Base-by-base conservation (phyloP, 1,140 invertebrate species). In the Hypothenemus hampei region DNA sequence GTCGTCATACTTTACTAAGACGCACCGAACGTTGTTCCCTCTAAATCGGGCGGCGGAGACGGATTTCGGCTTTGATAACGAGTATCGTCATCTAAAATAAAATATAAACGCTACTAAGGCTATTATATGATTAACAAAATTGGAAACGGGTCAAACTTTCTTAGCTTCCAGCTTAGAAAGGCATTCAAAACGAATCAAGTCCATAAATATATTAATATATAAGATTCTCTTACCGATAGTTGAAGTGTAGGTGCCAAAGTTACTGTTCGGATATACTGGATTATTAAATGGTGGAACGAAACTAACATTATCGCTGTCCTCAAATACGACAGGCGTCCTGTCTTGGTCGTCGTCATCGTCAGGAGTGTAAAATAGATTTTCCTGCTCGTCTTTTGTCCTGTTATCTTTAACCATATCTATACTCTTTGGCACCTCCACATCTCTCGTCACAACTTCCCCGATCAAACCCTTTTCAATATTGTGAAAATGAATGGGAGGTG, bases 251-350 rank as follows among this genome's bases (percentile, higher is more conserved):
- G 49, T 59, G 20, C 61, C 61, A 57, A 65, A 71, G 56, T 58
- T 66, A 52, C 59, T 68, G 36, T 70, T 72, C 6, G 70, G 69
- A 63, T 72, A 72, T 1, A 72, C 50, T 19, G 70, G 70, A 59
- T 72, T 72, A 56, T 72, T 70, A 56, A 72, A 72, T 7, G 70
- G 68, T 11, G 70, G 69, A 20, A 72, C 69, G 52, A 69, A 72
- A 46, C 53, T 66, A 15, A 65, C 50, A 8, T 39, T 24, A 58
- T 60, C 59, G 21, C 56, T 29, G 18, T 57, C 58, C 13, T 50
- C 51, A 45, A 52, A 23, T 22, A 33, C 26, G 20, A 22, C 31
- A 24, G 20, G 45, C 8, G 19, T 23, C 29, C 61, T 59, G 19
- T 19, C n/a, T 11, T 54, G 52, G 13, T 65, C 68, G 39, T 69